A percentile compares a stretch with the other conserved stretches of the same genome.
Conservation (phyloP, 2,888 invertebrate genomes). For the Mythimna loreyi region DNA sequence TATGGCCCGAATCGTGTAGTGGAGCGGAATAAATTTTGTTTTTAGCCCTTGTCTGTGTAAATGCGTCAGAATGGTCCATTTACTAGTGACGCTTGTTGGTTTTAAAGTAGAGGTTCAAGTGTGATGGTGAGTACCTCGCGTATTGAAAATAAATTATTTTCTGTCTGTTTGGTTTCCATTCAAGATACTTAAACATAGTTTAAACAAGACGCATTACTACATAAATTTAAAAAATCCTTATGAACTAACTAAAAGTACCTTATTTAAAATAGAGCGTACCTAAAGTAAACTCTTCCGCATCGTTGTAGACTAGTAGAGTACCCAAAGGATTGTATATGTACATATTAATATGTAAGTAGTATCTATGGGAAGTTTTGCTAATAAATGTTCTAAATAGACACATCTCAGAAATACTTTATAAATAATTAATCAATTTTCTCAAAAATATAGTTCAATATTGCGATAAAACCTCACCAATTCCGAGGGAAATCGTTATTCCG, state of each 20-base stretch:
- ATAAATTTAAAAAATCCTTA: no score
- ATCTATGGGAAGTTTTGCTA: no score
- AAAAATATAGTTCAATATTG: neutral
- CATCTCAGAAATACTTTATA: neutral
- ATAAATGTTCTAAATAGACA: no score
- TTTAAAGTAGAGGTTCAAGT: neutral
- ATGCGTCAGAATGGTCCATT: slow-evolving; percentile 30
- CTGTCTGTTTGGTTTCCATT: neutral
- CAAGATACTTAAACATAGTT: neutral
- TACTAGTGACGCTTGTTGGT: slow-evolving; percentile 31
- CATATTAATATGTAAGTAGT: no score
- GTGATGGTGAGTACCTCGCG: neutral
- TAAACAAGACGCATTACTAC: neutral
- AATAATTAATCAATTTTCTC: neutral
- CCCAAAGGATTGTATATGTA: no score
- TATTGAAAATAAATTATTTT: no score
- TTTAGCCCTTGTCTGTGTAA: slow-evolving; percentile 47
- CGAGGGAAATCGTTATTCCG: neutral
- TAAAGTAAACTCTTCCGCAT: no score
- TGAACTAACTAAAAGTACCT: no score
- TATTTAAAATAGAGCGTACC: no score
- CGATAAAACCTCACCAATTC: neutral
- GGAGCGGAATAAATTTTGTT: slow-evolving; percentile 50
- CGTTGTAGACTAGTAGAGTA: no score
- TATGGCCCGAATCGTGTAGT: slow-evolving; percentile 49